These are phyloP conservation scores for Achroia grisella DNA, from an alignment of 1,140 invertebrate species.

Conservation along the genomic window DNA sequence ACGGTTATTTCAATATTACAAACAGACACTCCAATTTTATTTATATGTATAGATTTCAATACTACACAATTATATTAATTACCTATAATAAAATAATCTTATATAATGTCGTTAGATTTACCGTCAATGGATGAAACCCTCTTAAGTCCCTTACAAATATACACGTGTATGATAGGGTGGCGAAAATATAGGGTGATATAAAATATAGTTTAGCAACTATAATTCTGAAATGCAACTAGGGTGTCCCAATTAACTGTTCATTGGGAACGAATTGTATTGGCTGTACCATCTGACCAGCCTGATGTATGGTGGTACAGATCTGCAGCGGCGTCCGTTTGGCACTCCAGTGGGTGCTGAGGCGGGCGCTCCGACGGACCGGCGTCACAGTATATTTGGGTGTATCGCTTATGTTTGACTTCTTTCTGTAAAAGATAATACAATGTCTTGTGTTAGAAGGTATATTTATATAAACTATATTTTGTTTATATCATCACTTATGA, in stretches of 20 bases:
- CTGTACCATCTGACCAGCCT: conserved; percentile 22
- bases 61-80: no score
- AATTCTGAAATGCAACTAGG: conserved; percentile 2
- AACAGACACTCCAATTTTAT: no score
- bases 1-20: no score
- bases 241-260: conserved; percentile 14
- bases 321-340: conserved; percentile 23
- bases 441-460: not conserved
- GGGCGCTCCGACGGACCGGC: conserved; percentile 27
- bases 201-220: not conserved
- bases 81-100: no score
- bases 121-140: no score
- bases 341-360: conserved; percentile 30
- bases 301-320: conserved; percentile 27
- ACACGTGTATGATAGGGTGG: no score
- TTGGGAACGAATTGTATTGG: conserved; percentile 21
- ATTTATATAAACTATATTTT: no score
- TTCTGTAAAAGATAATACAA: conserved; percentile 10
- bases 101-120: no score
- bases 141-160: no score
- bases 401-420: conserved; percentile 9
- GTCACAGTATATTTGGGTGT: conserved; percentile 19
- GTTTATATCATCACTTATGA: no score
- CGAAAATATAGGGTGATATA: no score
- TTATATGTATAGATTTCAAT: no score